phyloP scores from a whole-genome alignment of 2,113 vertebrate genomes.

The Antennarius striatus region DNA sequence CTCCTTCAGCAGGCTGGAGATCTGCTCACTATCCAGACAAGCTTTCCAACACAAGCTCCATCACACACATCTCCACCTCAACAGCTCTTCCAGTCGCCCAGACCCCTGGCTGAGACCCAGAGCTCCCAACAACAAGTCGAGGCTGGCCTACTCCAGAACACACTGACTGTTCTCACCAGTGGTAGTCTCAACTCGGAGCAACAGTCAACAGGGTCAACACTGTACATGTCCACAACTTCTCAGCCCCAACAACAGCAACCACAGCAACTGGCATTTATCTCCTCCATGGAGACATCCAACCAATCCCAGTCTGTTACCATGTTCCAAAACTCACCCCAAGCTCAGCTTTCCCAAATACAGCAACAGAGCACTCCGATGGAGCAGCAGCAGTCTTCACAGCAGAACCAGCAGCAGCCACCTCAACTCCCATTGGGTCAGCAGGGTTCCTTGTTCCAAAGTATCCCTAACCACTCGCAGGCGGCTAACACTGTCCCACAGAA shows the following conservation, averaged over 20 bases:
- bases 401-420: conserved; percentile 75
- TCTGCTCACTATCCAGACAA: conserved; percentile 91
- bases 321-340: conserved; percentile 78
- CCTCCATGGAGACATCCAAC: conserved; percentile 80
- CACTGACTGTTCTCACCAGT: conserved; percentile 85
- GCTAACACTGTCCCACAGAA: conserved; percentile 55
- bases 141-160: conserved; percentile 87
- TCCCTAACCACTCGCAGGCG: conserved; percentile 71
- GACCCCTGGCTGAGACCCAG: conserved; percentile 73
- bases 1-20: conserved; percentile 91
- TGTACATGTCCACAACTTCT: conserved; percentile 87
- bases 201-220: conserved; percentile 78
- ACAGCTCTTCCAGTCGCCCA: conserved; percentile 78
- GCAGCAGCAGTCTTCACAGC: conserved; percentile 88
- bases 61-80: conserved; percentile 87
- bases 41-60: conserved; percentile 88
- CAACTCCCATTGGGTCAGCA: conserved; percentile 81
- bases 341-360: conserved; percentile 82
- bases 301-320: conserved; percentile 75
- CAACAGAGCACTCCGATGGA: conserved; percentile 86
- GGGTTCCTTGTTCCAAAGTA: conserved; percentile 82
- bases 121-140: conserved; percentile 88
- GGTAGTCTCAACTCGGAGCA: conserved; percentile 87
- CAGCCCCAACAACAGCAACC: conserved; percentile 74
- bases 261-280: conserved; percentile 87